These are phyloP conservation scores for Malurus elegans DNA, from an alignment of 2,113 vertebrate species.

Conservation along the genomic window DNA sequence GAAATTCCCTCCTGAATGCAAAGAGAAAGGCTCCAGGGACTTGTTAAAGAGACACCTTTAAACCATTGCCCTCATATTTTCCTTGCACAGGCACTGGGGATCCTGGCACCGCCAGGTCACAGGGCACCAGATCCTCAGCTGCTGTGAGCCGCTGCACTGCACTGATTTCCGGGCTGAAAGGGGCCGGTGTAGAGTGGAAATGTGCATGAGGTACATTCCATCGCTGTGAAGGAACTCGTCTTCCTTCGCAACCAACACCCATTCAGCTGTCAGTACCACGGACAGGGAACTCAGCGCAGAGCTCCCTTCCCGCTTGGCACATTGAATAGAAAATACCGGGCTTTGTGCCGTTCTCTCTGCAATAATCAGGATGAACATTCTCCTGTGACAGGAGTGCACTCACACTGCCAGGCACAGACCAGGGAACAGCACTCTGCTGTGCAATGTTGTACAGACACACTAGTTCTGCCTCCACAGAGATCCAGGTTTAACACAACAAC, in stretches of 20 bases:
- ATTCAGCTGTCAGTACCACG: not conserved
- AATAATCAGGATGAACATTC: not conserved
- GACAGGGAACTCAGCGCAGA: not conserved
- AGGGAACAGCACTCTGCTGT: not conserved
- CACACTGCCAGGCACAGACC: not conserved
- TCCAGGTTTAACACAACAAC: not conserved
- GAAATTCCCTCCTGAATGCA: not conserved
- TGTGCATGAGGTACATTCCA: not conserved
- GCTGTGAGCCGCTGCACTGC: not conserved
- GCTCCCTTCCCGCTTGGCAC: not conserved
- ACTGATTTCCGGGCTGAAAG: not conserved
- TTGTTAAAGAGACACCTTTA: not conserved
- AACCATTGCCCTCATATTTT: not conserved
- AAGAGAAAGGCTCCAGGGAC: not conserved
- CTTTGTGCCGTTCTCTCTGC: not conserved
- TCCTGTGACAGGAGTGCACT: not conserved
- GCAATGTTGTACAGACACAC: not conserved
- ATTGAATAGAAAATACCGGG: not conserved
- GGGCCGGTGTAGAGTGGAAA: accelerated
- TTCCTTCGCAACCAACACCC: not conserved
- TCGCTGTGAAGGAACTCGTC: not conserved
- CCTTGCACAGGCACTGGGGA: not conserved
- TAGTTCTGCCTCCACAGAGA: not conserved
- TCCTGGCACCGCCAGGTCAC: not conserved
- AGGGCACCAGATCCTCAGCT: not conserved